phyloP scores from a whole-genome alignment of 2,797 vertebrate species.

The Rhinogobio ventralis region DNA sequence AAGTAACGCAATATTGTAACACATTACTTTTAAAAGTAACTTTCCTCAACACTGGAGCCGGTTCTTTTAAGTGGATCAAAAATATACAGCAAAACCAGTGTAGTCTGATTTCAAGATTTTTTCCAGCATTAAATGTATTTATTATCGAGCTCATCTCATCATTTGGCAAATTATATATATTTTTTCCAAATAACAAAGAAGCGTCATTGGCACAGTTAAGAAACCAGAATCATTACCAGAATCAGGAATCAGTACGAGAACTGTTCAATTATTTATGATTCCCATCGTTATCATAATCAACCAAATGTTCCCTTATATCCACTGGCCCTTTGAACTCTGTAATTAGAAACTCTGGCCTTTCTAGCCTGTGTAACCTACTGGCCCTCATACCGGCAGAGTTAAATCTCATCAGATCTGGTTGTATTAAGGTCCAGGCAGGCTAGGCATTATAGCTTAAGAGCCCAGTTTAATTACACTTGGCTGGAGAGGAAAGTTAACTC shows the following conservation, averaged over 20 bases:
- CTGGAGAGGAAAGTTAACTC: conserved; percentile 67
- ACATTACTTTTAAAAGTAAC: no score
- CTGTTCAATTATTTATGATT: neutral
- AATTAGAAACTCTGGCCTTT: neutral
- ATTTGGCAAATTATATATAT: neutral
- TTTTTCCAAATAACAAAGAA: neutral
- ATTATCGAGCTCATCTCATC: neutral
- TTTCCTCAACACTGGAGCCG: no score
- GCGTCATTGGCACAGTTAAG: neutral
- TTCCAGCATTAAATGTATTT: no score
- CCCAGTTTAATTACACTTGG: conserved; percentile 76
- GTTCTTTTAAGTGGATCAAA: no score
- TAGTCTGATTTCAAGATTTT: no score
- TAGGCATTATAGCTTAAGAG: conserved; percentile 70
- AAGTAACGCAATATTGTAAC: no score
- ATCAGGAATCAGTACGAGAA: neutral
- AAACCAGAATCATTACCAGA: neutral
- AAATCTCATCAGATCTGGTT: conserved; percentile 46
- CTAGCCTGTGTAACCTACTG: conserved; percentile 25
- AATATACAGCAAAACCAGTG: no score
- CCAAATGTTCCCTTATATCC: neutral
- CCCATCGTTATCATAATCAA: neutral
- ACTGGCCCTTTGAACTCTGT: neutral
- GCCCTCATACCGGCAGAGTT: conserved; percentile 12
- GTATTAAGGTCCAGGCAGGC: conserved; percentile 52